Conservation (phyloP, 2,797 vertebrate species). For the Sternarchorhynchus goeldii region DNA sequence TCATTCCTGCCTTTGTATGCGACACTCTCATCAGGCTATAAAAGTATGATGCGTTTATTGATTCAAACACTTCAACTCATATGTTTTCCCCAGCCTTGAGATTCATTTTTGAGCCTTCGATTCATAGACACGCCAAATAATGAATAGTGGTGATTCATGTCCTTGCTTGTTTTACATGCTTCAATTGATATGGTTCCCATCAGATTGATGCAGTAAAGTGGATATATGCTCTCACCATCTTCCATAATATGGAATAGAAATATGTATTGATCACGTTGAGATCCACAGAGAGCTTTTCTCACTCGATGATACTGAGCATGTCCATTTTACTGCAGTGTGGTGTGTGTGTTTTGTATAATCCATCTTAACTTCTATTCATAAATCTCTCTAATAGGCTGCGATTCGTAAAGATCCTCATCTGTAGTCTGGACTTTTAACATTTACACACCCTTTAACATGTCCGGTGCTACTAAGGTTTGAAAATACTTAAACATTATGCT, state of each 20-base stretch:
- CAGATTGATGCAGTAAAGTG: constrained; percentile 56
- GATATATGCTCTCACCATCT: constrained; percentile 38
- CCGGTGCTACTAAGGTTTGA: no score
- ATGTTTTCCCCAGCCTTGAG: constrained; percentile 60
- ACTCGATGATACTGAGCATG: constrained; percentile 33
- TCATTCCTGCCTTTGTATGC: constrained; percentile 58
- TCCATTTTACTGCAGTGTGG: constrained; percentile 29
- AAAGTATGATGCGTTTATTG: constrained; percentile 63
- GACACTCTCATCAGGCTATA: constrained; percentile 61
- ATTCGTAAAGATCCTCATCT: constrained; percentile 16
- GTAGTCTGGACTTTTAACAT: not conserved
- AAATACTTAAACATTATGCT: no score
- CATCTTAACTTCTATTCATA: constrained; percentile 40
- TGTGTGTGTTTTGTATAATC: constrained; percentile 35
- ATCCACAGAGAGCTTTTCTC: constrained; percentile 34
- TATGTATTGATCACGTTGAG: constrained; percentile 54
- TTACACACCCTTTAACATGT: not conserved
- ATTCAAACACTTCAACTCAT: constrained; percentile 60
- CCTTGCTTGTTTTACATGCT: constrained; percentile 62
- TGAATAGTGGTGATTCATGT: constrained; percentile 62
- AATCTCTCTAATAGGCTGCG: constrained; percentile 30
- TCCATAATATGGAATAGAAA: constrained; percentile 55
- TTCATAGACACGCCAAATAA: constrained; percentile 60
- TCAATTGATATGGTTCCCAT: constrained; percentile 60
- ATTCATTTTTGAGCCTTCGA: constrained; percentile 62